Evolutionary conservation across 2,888 invertebrate genomes (phyloP).

Genomic region (Pristionchus maxplancki): DNA sequence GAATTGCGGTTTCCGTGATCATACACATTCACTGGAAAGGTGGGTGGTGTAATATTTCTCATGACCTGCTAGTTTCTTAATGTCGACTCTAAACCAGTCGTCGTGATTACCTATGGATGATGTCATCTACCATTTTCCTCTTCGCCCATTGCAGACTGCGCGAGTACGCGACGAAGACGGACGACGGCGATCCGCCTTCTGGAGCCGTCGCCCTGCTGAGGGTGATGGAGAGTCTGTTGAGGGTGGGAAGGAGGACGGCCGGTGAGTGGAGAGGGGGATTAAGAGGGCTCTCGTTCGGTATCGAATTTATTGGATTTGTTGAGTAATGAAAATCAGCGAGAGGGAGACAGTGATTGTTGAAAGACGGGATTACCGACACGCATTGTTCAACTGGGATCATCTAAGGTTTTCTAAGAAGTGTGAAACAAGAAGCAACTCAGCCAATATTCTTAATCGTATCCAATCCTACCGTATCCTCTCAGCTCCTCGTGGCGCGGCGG

Average conservation of each 20-base stretch:
- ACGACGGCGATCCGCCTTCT: slow-evolving; percentile 33
- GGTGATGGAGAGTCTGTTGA: slow-evolving; percentile 7
- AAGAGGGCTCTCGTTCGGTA: no score
- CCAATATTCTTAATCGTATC: neutral
- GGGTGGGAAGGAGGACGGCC: neutral
- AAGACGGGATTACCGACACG: neutral
- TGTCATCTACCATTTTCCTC: no score
- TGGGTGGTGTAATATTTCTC: neutral
- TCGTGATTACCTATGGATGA: no score
- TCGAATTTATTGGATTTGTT: no score
- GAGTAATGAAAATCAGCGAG: neutral
- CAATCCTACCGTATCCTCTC: neutral
- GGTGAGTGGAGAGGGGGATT: neutral
- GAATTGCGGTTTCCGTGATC: neutral
- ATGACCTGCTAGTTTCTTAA: no score
- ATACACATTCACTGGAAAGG: neutral
- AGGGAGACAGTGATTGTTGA: no score
- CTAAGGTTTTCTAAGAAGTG: neutral
- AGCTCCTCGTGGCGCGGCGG: slow-evolving; percentile 15
- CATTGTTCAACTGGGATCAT: no score
- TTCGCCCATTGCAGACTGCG: slow-evolving; percentile 7
- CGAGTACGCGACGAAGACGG: neutral
- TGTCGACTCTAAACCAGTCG: no score
- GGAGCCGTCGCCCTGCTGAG: neutral
- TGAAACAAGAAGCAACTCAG: neutral